Evolutionary conservation across 2,888 invertebrate species (phyloP), one percentile per base, ranked within the genome.

Genomic region (Leucophora obtusa): DNA sequence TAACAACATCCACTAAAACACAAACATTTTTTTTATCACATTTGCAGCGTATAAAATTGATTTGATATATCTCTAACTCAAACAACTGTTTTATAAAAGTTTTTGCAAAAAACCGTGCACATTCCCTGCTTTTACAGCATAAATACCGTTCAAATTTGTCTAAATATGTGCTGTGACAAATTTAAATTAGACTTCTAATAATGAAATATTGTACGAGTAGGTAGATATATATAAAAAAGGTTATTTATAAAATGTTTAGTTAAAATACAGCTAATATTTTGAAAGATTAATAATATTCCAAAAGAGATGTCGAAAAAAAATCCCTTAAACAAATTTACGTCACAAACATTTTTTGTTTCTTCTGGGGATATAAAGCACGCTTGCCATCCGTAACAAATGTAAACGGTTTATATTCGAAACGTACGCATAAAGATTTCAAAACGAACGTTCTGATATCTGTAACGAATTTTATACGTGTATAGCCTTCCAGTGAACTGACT

Each of bases 111-210:
- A 50, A 21, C 63, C 54, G 59, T 60, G 15, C 58, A 51, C 33
- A 28, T 11, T 15, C 6, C 51, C 65, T 15, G 24, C 54, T 24
- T 54, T 43, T 56, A 4, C 15, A 58, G 62, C 58, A 66, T 70
- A 59, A 79, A 81, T 77, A 68, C 51, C 62, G 60, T 69, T 60
- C 50, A 74, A 82, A 77, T 79, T 82, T 79, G 70, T 79, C 79
- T 68, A 82, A 82, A 79, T 76, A 77, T 77, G 75, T 59, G 54
- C 76, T 68, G 83, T 83, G 81, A 83, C 82, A 74, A 82, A 83
- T 83, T 72, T 33, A 72, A 70, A 82, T 82, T 79, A 69, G 69
- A 76, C 53, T 58, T 63, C 18, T 66, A 56, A 73, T 79, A 66
- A 68, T 59, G 43, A 24, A 51, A 54, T 66, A 66, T 72, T 35